Conservation (phyloP, 2,113 vertebrate genomes). For the Myrmophylax atrothorax region DNA sequence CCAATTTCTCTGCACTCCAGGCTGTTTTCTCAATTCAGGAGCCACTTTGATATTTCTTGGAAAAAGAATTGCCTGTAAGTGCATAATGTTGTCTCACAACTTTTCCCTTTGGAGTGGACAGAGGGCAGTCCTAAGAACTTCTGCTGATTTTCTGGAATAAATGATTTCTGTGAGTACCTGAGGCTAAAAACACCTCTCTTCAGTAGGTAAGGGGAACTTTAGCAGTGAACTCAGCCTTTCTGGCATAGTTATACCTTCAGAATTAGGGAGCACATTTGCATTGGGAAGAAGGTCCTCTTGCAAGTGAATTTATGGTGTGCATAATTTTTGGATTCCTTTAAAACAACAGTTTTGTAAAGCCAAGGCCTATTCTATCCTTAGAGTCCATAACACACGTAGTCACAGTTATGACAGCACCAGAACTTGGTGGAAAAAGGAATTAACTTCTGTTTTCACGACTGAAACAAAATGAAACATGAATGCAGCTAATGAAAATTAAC, state of each 20-base stretch:
- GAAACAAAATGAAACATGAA: background rate
- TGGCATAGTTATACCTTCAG: background rate
- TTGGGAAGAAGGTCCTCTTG: background rate
- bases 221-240: background rate
- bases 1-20: background rate
- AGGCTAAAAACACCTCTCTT: background rate
- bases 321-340: background rate
- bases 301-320: background rate
- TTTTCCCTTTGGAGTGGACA: background rate
- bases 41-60: background rate
- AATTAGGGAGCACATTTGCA: background rate
- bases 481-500: background rate
- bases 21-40: background rate
- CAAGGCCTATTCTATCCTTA: background rate
- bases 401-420: background rate
- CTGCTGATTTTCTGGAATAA: background rate
- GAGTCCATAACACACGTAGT: background rate
- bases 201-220: background rate
- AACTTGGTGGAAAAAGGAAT: background rate
- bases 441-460: background rate
- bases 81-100: background rate
- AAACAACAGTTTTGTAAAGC: background rate
- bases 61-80: background rate
- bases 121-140: background rate
- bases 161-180: background rate